phyloP scores from a whole-genome alignment of 2,797 vertebrate species.

The Sebastes trivittatus region DNA sequence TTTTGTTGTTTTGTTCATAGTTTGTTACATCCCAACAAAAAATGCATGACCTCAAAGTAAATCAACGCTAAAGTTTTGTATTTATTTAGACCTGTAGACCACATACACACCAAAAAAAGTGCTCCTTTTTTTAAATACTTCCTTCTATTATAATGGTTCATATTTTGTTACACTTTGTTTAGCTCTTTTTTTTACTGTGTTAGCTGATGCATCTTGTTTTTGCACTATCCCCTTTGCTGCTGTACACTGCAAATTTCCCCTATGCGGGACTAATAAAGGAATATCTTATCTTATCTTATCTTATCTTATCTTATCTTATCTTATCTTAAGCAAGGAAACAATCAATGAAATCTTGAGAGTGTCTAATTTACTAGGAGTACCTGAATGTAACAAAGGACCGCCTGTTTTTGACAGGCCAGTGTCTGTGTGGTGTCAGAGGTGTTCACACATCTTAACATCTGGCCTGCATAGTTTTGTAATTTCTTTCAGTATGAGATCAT shows the following conservation, averaged over 20 bases:
- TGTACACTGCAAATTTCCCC: no score
- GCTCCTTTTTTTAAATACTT: no score
- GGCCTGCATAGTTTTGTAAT: not conserved
- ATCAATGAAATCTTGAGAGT: not conserved
- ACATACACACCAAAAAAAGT: no score
- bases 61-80: not conserved
- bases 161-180: no score
- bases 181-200: no score
- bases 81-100: not conserved
- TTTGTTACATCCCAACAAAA: not conserved
- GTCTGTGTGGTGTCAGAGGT: constrained; percentile 22
- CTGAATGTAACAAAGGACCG: constrained; percentile 38
- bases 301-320: no score
- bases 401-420: constrained; percentile 59
- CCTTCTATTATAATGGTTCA: no score
- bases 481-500: not conserved
- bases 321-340: not conserved
- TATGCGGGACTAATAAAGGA: no score
- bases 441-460: constrained; percentile 41
- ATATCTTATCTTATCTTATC: no score
- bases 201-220: no score
- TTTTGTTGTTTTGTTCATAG: not conserved
- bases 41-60: not conserved
- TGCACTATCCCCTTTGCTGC: no score
- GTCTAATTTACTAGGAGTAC: not conserved